Base-by-base conservation (phyloP, 2,797 vertebrate species). In the Oreortyx pictus region DNA sequence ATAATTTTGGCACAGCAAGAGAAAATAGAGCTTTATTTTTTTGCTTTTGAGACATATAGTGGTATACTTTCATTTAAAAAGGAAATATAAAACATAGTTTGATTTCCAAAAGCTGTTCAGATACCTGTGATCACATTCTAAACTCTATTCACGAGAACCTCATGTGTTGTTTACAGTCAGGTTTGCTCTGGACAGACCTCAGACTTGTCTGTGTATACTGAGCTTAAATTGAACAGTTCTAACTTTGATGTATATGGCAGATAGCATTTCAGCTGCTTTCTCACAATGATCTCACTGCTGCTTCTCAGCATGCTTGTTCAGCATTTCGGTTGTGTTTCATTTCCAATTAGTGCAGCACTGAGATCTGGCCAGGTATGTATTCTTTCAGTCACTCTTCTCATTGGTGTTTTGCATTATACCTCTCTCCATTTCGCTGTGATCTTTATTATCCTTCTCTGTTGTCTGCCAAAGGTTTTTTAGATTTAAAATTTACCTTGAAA, bases 1-100 rank as follows among this genome's bases (percentile, higher is more conserved):
- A 1, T 91, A 62, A 84, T 82, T 89, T 86, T 94, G 75, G 60
- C 64, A 66, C 16, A 86, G 24, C 74, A 78, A 78, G n/a, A 90
- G 65, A 87, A 94, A 87, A 46, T 2, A 37, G 35, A 23, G 31
- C 52, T 54, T 91, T 78, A 3, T 84, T 85, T 41, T 64, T 67
- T 82, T 66, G n/a, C 14, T 82, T 84, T 85, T 77, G 39, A 82
- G 57, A 49, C 7, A 12, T 23, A 12, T n/a, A 61, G 23, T 73
- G 6, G 5, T 61, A 46, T 67, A 59, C 16, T 84, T 82, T 19
- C 6, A 0, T 35, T 41, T 17, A 33, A 41, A 43, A 50, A 70
- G 13, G 37, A 5, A n/a, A 16, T 41, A 29, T 73, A 44, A 17
- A 16, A 52, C 8, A 10, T 61, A 8, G 44, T n/a, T 68, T 35